Percentiles rank a stretch among this genome's conserved stretches.
Evolutionary conservation across 2,113 vertebrate species (phyloP).

Genomic region (Nycticryphes semicollaris): DNA sequence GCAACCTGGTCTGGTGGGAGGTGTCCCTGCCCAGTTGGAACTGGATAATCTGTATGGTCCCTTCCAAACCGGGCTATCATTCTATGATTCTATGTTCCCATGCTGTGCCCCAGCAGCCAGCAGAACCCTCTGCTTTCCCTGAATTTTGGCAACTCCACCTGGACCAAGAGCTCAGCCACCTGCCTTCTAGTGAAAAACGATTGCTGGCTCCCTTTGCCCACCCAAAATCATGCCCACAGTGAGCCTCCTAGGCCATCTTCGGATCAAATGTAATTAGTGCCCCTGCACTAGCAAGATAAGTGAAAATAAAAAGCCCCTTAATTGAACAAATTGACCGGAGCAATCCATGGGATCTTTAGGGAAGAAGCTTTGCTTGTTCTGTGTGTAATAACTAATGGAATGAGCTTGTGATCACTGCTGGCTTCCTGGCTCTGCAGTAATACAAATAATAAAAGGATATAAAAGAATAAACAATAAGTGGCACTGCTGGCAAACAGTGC

Average conservation of each 20-base stretch:
- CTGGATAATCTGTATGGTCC: too few species aligned
- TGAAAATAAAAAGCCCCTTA: background rate
- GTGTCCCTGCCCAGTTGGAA: too few species aligned
- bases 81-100: background rate
- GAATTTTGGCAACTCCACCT: background rate
- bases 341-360: background rate
- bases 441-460: background rate
- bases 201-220: background rate
- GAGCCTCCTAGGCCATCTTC: background rate
- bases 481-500: background rate
- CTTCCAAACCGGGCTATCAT: too few species aligned
- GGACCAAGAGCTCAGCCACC: background rate
- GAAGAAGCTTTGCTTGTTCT: background rate
- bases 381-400: background rate
- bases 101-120: background rate
- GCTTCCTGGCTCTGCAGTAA: background rate
- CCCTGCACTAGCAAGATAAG: background rate
- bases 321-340: background rate
- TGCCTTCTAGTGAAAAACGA: background rate
- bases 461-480: background rate
- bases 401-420: background rate
- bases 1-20: too few species aligned
- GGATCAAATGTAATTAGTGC: background rate
- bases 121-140: background rate
- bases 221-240: background rate